Base-by-base conservation (phyloP, 2,113 vertebrate genomes). In the Progne subis region DNA sequence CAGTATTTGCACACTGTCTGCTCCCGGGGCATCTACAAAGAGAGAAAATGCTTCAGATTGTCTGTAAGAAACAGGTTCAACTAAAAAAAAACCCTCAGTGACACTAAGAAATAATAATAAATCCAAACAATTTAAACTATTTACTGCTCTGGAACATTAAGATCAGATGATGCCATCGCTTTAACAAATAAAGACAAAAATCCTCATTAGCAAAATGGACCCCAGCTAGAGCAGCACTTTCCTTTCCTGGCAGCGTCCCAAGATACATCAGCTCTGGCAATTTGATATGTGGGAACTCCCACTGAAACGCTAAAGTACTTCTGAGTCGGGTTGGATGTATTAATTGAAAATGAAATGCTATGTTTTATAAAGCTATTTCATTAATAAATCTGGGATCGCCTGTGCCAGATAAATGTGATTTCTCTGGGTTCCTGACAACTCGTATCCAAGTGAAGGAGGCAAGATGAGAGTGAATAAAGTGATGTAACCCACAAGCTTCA, bases 1-100 rank as follows among this genome's bases (percentile, higher is more conserved):
- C 99, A 99, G 97, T 99, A 99, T 59, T 97, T 98, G 91, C 99
- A 99, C 71, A 98, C 97, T 1, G 98, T 99, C 93, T 99, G 98
- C 41, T 98, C 98, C 77, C 97, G 95, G 44, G 98, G 57, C 98
- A 98, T 98, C 98, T 98, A 49, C 64, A 86, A 93, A 92, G 92
- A 95, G 18, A 96, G 8, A 87, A 72, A 50, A 88, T 19, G 29
- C 13, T 26, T 20, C 50, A 64, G 47, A 25, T 4, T 50, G 37
- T 4, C 56, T 19, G 18, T 24, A 47, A 44, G 63, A 67, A 61
- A 72, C 23, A 78, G 68, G 67, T 9, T 29, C 41, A 93, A 75
- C 41, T 39, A 17, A 75, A 76, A 86, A 24, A 59, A 81, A 67
- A 1, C 28, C 60, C 44, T 14, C 61, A 88, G 81, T 19, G 20